Evolutionary conservation across 2,113 vertebrate species (phyloP).

Genomic region (Embiotoca jacksoni): DNA sequence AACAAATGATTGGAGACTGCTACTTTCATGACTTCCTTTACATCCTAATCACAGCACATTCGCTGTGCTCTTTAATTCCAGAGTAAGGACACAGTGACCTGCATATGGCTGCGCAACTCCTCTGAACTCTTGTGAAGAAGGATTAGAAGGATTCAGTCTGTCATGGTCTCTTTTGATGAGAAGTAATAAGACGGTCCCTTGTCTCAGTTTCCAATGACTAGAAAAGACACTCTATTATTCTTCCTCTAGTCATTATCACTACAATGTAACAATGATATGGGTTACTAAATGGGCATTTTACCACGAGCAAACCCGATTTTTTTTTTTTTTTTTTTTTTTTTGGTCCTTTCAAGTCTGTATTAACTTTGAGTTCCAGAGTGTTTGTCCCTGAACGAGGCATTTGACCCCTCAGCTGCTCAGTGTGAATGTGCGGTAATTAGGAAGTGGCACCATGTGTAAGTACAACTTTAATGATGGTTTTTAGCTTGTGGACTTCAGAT

Average conservation of each 20-base stretch:
- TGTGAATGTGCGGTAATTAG: slow-evolving; percentile 32
- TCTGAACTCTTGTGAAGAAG: slow-evolving; percentile 56
- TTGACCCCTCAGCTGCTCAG: slow-evolving; percentile 36
- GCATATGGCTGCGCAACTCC: slow-evolving; percentile 34
- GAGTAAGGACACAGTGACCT: slow-evolving; percentile 58
- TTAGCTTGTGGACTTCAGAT: slow-evolving; percentile 1
- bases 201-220: slow-evolving; percentile 17
- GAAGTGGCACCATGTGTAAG: neutral
- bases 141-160: slow-evolving; percentile 56
- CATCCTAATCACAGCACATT: slow-evolving; percentile 41
- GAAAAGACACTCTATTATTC: slow-evolving; percentile 27
- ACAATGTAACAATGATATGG: slow-evolving; percentile 9
- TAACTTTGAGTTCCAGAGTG: slow-evolving; percentile 27
- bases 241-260: slow-evolving; percentile 24
- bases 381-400: slow-evolving; percentile 15
- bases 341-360: slow-evolving; percentile 24
- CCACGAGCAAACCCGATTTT: neutral
- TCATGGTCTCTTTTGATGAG: slow-evolving; percentile 55
- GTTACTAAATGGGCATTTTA: slow-evolving; percentile 15
- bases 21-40: neutral
- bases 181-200: slow-evolving; percentile 27
- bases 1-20: slow-evolving; percentile 11
- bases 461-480: slow-evolving; percentile 29
- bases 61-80: slow-evolving; percentile 43
- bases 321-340: neutral